These are phyloP conservation scores for Sialis lutaria DNA, from an alignment of 2,888 invertebrate species.

Conservation along the genomic window DNA sequence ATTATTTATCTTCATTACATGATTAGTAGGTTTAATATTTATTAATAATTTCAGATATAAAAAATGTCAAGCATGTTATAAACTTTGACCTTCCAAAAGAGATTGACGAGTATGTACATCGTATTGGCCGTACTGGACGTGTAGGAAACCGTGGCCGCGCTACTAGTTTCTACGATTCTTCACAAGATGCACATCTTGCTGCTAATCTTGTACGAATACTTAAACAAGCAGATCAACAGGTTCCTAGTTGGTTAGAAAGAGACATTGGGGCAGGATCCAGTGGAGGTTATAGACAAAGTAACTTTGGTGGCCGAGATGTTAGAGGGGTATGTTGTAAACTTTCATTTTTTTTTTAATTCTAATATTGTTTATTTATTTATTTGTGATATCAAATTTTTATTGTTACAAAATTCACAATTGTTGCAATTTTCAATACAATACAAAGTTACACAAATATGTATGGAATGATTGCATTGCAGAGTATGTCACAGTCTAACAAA, in stretches of 20 bases:
- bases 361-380: too few relatives aligned
- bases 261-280: conserved; percentile 21
- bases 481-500: too few relatives aligned
- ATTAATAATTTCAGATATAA: conserved; percentile 44
- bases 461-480: too few relatives aligned
- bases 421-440: too few relatives aligned
- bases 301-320: conserved; percentile 58
- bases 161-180: conserved; percentile 62
- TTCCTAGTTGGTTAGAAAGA: conserved; percentile 54
- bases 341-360: too few relatives aligned
- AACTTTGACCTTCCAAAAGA: conserved; percentile 82
- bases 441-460: too few relatives aligned
- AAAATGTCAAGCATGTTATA: conserved; percentile 72
- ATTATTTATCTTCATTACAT: too few relatives aligned
- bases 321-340: conserved; percentile 31
- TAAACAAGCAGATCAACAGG: conserved; percentile 55
- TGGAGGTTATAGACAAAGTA: conserved; percentile 27
- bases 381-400: too few relatives aligned
- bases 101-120: conserved; percentile 88
- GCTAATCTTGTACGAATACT: conserved; percentile 54
- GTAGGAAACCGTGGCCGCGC: conserved; percentile 81
- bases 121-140: conserved; percentile 88
- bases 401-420: too few relatives aligned
- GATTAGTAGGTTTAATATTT: conserved; percentile 1
- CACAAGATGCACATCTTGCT: conserved; percentile 41